Evolutionary conservation across 2,797 vertebrate species (phyloP).

Genomic region (Pipistrellus pygmaeus): DNA sequence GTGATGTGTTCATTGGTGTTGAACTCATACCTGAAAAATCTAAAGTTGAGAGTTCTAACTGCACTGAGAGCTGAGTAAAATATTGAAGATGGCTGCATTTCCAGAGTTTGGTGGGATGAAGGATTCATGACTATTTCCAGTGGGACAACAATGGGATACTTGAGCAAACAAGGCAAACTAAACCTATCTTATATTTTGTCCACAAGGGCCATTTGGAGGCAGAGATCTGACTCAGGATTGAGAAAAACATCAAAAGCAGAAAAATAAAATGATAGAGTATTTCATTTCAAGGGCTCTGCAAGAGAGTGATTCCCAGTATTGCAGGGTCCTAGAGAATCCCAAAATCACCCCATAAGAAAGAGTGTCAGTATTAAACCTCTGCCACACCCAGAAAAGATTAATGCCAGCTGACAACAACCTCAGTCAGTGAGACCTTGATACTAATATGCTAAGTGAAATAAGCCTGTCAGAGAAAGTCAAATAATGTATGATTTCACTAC

Average conservation of each 20-base stretch:
- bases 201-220: rapidly evolving
- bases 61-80: background rate
- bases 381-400: background rate
- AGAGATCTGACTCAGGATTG: background rate
- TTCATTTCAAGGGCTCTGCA: background rate
- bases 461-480: no score
- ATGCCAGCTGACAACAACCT: background rate
- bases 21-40: background rate
- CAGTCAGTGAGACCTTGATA: background rate
- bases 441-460: no score
- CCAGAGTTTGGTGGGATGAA: background rate
- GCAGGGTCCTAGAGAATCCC: background rate
- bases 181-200: background rate
- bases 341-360: background rate
- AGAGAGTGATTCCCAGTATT: background rate
- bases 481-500: no score
- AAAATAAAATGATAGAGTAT: background rate
- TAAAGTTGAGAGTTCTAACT: background rate
- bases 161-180: background rate
- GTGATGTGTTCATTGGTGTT: background rate
- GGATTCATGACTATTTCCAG: background rate
- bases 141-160: background rate
- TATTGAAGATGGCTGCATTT: background rate
- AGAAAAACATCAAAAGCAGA: background rate
- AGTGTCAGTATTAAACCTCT: background rate